Evolutionary conservation across 2,113 vertebrate species (phyloP).

Genomic region (Thinocorus orbignyianus): DNA sequence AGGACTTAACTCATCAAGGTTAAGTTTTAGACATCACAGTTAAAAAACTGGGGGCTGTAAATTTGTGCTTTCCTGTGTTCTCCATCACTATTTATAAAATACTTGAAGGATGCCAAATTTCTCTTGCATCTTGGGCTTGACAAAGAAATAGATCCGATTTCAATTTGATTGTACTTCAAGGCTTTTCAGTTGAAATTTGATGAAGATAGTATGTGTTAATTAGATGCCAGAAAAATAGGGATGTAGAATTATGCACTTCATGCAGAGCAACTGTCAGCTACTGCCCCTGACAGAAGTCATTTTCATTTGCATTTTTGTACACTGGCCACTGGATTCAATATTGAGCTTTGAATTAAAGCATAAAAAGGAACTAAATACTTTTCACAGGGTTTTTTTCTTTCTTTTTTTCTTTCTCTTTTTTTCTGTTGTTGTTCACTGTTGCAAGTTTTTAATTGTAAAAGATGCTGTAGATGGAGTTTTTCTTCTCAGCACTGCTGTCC

Average conservation of each 20-base stretch:
- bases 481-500: conserved; percentile 49
- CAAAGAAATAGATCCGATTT: not conserved
- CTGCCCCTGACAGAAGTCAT: not conserved
- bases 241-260: not conserved
- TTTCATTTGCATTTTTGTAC: not conserved
- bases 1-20: not conserved
- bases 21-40: not conserved
- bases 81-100: not conserved
- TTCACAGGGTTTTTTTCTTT: not conserved
- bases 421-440: not conserved
- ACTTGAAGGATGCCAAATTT: not conserved
- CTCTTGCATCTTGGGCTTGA: not conserved
- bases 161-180: not conserved
- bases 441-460: conserved; percentile 54
- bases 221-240: not conserved
- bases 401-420: not conserved
- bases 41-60: not conserved
- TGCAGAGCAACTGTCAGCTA: not conserved
- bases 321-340: not conserved
- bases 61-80: not conserved
- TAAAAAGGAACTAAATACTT: not conserved
- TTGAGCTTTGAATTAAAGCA: not conserved
- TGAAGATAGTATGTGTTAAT: not conserved
- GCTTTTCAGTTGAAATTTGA: not conserved
- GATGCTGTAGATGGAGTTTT: conserved; percentile 48